Evolutionary conservation across 1,140 invertebrate genomes (phyloP).

Genomic region (Aphidius gifuensis): DNA sequence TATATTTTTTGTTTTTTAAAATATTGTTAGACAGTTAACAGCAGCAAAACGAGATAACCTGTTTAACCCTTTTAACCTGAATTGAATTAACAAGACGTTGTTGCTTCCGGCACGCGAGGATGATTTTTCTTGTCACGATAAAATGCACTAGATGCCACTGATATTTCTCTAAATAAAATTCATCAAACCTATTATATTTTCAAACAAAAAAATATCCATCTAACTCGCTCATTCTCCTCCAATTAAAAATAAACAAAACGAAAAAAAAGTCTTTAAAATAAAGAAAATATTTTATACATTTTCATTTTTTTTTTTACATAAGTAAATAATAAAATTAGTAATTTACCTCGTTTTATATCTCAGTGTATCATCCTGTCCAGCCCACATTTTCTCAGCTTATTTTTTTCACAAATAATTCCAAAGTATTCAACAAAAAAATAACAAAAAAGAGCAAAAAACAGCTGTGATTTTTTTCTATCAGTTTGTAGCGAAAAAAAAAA

Average conservation of each 20-base stretch:
- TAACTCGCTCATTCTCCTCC: no score
- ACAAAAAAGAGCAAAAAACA: conserved; percentile 10
- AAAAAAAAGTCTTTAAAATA: neutral
- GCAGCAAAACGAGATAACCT: conserved; percentile 21
- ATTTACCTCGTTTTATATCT: conserved; percentile 47
- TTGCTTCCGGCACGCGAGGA: conserved; percentile 24
- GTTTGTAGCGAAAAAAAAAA: no score
- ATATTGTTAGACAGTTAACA: conserved; percentile 19
- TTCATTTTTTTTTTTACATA: neutral
- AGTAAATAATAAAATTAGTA: neutral
- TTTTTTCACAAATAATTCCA: neutral
- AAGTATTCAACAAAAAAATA: conserved; percentile 3
- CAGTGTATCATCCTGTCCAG: conserved; percentile 47
- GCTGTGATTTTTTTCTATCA: no score
- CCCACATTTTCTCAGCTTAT: conserved; percentile 39
- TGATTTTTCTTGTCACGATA: conserved; percentile 16
- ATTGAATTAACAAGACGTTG: conserved; percentile 19
- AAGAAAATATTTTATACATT: neutral
- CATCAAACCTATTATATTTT: neutral
- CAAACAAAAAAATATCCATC: no score
- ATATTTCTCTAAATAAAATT: conserved; percentile 12
- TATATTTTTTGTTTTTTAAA: no score
- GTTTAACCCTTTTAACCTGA: conserved; percentile 25
- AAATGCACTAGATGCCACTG: conserved; percentile 15
- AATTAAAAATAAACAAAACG: no score